Evolutionary conservation across 37 sponge, comb jelly and placozoan species (phyloP).

Genomic region (Agelas oroides): DNA sequence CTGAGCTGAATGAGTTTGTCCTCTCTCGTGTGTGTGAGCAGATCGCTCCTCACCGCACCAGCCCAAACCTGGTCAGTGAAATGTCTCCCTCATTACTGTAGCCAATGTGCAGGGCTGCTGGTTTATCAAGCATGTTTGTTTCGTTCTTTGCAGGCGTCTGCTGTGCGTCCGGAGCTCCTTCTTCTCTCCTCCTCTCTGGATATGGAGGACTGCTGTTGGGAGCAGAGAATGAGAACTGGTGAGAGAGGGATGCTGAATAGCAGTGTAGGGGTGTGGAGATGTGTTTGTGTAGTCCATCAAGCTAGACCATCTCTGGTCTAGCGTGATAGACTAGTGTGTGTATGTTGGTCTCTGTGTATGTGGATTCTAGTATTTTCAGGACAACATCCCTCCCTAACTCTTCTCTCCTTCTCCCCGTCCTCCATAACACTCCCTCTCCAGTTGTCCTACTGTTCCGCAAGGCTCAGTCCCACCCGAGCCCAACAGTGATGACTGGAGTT

Average conservation of each 20-base stretch:
- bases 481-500: constrained; percentile 85
- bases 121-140: too few species aligned
- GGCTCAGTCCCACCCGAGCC: constrained; percentile 62
- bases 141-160: constrained; percentile 64
- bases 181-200: constrained; percentile 74
- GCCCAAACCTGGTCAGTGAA: constrained; percentile 68
- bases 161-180: constrained; percentile 79
- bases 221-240: constrained; percentile 86
- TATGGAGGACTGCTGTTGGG: constrained; percentile 89
- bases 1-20: constrained; percentile 68
- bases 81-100: too few species aligned
- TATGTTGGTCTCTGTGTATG: not conserved
- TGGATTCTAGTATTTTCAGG: too few species aligned
- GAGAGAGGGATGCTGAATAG: not conserved
- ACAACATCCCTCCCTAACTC: too few species aligned
- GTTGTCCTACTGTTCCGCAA: constrained; percentile 77
- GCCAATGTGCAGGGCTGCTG: too few species aligned
- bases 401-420: too few species aligned
- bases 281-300: not conserved
- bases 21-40: constrained; percentile 44
- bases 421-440: constrained; percentile 4
- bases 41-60: constrained; percentile 46
- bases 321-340: too few species aligned
- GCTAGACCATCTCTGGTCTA: too few species aligned
- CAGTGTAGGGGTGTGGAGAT: too few species aligned